Evolutionary conservation across 2,113 vertebrate genomes (phyloP).

Genomic region (Sorex araneus): DNA sequence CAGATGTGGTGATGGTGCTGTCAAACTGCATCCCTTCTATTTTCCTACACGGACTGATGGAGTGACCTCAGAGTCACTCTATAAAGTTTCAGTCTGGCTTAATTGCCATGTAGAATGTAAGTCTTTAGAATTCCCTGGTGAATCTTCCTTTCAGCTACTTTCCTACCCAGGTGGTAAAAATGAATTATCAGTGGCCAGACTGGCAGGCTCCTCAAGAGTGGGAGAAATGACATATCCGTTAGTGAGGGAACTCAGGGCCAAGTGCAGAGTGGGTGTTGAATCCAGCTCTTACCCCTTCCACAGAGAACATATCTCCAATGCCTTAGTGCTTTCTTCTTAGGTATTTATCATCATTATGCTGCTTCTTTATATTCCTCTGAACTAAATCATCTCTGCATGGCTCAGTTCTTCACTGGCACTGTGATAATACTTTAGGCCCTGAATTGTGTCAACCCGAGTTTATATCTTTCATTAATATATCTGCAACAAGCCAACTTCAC

Average conservation of each 20-base stretch:
- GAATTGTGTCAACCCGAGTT: not conserved
- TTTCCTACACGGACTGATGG: not conserved
- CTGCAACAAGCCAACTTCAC: not conserved
- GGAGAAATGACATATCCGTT: not conserved
- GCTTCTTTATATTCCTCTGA: not conserved
- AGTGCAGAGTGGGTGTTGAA: not conserved
- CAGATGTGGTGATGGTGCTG: not conserved
- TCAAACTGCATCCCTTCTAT: not conserved
- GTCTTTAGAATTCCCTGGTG: not conserved
- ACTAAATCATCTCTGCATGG: not conserved
- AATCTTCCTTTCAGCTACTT: conserved; percentile 5
- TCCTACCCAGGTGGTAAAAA: not conserved
- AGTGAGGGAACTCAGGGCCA: not conserved
- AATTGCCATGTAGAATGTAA: not conserved
- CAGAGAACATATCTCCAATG: not conserved
- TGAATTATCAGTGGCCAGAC: not conserved
- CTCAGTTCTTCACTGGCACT: not conserved
- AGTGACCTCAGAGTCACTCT: not conserved
- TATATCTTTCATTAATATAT: not conserved
- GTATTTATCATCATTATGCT: not conserved
- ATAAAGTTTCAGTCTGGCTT: not conserved
- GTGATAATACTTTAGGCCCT: not conserved
- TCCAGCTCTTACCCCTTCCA: not conserved
- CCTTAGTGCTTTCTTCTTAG: not conserved
- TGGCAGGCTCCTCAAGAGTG: not conserved